Base-by-base conservation (phyloP, 2,113 vertebrate species). In the Cynoglossus semilaevis region DNA sequence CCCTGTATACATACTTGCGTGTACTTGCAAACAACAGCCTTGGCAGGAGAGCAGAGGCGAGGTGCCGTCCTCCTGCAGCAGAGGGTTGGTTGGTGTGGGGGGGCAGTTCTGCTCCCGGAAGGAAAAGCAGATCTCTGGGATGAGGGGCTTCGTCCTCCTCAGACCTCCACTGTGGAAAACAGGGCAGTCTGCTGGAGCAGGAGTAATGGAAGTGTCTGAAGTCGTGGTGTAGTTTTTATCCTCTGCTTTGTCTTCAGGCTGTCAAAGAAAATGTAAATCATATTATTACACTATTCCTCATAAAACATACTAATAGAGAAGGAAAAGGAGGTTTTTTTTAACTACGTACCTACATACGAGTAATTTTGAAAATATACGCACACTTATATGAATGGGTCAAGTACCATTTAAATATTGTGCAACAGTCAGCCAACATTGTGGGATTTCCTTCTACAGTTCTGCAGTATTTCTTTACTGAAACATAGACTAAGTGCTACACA, bases 91-190 rank as follows among this genome's bases (percentile, higher is more conserved):
- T 29, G 94, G 92, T 78, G 91, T 96, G 35, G 94, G 91, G 22
- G 94, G 92, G 63, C 87, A 93, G 74, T 93, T 92, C 72, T 94
- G 93, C 80, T 98, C 94, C 19, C 94, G 92, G 85, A 93, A 95
- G 55, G 93, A 93, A 79, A 98, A 98, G 88, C 95, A 99, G 83
- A 98, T 94, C 87, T 98, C 97, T 50, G 96, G 96, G 81, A 98
- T 91, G 72, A 98, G 90, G 64, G 96, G 96, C 72, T 91, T 96
- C 65, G 67, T 85, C 40, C 83, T 86, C 59, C 68, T 86, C 15
- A 70, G 50, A 34, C 61, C 70, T 40, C n/a, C 5, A 18, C 40
- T 51, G 29, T 43, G 59, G 35, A 4, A 38, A 2, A 50, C 29
- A 7, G 45, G 38, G 15, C 11, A 51, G 40, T 61, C 56, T 38